Evolutionary conservation across 2,888 invertebrate genomes (phyloP), one percentile per base, ranked within the genome.

Genomic region (Lapara coniferarum): DNA sequence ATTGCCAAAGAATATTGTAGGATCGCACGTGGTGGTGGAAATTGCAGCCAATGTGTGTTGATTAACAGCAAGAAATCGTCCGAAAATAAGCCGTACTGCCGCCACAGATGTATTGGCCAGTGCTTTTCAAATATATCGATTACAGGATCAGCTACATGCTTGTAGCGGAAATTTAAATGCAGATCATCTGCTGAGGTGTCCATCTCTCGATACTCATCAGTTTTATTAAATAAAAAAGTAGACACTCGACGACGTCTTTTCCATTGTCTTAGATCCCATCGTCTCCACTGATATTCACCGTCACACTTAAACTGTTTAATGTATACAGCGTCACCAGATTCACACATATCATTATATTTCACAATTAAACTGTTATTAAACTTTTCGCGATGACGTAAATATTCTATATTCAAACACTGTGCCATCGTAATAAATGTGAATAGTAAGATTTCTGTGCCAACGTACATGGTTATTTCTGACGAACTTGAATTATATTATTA

Each of bases 11-110:
- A 84, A 78, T 95, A 95, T 81, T 96, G 95, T 52, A 94, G 86
- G 8, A 81, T 79, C 10, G 94, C 90, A 6, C 90, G 83, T 0
- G 96, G 96, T 0, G 97, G 96, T 14, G 94, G 90, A 81, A 95
- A 97, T 73, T 93, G 85, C 78, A 97, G 85, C 97, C 97, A 97
- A 84, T 97, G 96, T 0, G 91, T 85, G 87, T 97, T 96, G 71
- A 97, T 95, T 66, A 89, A 81, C 46, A 88, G 75, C 71, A 95
- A 81, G 78, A 95, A 95, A 51, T 95, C 94, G 52, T 95, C 95
- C 0, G 89, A 87, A 78, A 95, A 96, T 71, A 94, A 86, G 2
- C 95, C 95, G 71, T 90, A 85, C 25, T 84, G 79, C 59, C 89
- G 89, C 96, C 96, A 96, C 52, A 85, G 76, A 5, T 89, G 79